phyloP scores from a whole-genome alignment of 2,888 invertebrate species.

The Sthenelais limicola region DNA sequence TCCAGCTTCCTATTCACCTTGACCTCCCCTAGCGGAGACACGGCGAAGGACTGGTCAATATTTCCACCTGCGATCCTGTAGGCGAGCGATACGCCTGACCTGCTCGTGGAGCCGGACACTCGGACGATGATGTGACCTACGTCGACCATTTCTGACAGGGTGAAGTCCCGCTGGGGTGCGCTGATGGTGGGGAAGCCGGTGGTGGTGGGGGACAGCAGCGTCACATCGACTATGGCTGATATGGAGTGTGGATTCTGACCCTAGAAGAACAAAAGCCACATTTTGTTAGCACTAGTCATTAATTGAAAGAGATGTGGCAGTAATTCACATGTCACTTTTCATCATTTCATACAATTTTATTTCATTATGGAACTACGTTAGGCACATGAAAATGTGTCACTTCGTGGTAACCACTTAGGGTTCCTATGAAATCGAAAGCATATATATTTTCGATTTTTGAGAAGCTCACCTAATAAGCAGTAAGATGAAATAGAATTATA shows the following conservation, averaged over 20 bases:
- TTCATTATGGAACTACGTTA: no score
- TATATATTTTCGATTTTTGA: no score
- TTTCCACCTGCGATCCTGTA: constrained; percentile 96
- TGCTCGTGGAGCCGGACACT: constrained; percentile 81
- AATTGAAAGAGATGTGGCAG: no score
- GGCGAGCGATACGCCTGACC: constrained; percentile 50
- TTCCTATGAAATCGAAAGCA: no score
- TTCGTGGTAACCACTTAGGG: no score
- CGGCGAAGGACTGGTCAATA: constrained; percentile 88
- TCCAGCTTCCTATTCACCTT: constrained; percentile 85
- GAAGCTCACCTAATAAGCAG: no score
- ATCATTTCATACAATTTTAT: no score
- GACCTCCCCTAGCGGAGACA: constrained; percentile 85
- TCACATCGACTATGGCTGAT: constrained; percentile 83
- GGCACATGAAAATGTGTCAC: no score
- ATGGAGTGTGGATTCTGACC: constrained; percentile 81
- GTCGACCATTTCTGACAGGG: constrained; percentile 74
- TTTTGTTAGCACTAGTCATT: no score
- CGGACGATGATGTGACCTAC: constrained; percentile 77
- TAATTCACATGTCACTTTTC: no score
- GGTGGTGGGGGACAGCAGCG: constrained; percentile 80
- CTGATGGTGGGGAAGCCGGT: constrained; percentile 84
- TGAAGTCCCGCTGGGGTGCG: constrained; percentile 70
- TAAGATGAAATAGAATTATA: no score
- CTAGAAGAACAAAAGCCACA: constrained; percentile 53